Base-by-base conservation (phyloP, 2,888 invertebrate genomes). In the Eustalomyia histrio region DNA sequence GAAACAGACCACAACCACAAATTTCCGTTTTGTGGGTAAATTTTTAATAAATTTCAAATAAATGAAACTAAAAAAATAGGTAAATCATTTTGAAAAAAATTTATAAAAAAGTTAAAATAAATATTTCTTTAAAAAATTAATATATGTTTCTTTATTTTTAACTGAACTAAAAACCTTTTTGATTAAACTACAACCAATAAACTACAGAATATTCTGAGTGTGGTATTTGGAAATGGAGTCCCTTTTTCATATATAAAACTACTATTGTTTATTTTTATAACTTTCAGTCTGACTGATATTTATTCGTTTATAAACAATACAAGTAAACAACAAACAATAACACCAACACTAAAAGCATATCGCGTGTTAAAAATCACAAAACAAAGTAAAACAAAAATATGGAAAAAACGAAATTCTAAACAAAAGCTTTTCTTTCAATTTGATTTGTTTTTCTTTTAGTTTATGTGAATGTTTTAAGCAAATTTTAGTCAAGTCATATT, bases 331-430 rank as follows among this genome's bases (percentile, higher is more conserved):
- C 64, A 75, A 55, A 80, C 47, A 71, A 21, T 18, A 74, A 64
- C 55, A 47, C 57, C 72, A 80, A 79, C 75, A 76, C 79, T 84
- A 84, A 86, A 87, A 86, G 86, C 83, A 86, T 86, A 87, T 88
- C 88, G 88, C 88, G 88, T 88, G 88, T 86, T 83, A 84, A 86
- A 86, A 86, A 85, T 85, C 83, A 84, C 9, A 52, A 29, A 29
- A 53, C 5, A 60, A n/a, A 14, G 52, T 16, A 17, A 29, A 61
- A 7, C 18, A 50, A 16, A 16, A 29, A 29, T 29, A 4, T 29
- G 29, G 7, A 29, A 61, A 18, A 4, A 24, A 5, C 14, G 16
- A 29, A 33, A 33, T 16, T 7, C 16, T 9, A 24, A 29, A 33
- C 14, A 63, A 72, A 55, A 72, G 63, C 72, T 63, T 72, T 63